Percentiles rank a stretch among this genome's conserved stretches.
Conservation (phyloP, 2,797 vertebrate species). For the Hafferia zeledoni region DNA sequence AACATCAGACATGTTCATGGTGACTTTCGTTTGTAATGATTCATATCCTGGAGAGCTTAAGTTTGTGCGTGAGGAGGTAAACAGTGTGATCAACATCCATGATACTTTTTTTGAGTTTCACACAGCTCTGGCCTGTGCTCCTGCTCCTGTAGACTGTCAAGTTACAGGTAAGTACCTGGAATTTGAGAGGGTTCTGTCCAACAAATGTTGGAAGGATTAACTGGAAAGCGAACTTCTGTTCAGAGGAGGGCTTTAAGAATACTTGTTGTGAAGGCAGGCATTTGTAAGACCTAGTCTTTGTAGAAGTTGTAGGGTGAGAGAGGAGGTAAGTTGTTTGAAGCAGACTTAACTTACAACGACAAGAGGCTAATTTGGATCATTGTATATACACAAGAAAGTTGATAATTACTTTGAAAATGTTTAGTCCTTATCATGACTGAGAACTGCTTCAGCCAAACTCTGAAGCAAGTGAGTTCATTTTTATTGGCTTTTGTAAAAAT, state of each 20-base stretch:
- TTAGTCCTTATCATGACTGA: not conserved
- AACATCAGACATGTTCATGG: slow-evolving; percentile 79
- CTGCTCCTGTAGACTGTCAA: slow-evolving; percentile 89
- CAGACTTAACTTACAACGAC: not conserved
- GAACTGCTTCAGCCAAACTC: not conserved
- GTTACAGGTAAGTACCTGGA: slow-evolving; percentile 81
- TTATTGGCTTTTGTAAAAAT: not conserved
- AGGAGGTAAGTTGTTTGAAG: not conserved
- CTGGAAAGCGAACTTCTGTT: not conserved
- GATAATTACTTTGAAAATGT: not conserved
- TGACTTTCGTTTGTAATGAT: slow-evolving; percentile 88
- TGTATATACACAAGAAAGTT: not conserved
- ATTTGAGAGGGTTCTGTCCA: not conserved
- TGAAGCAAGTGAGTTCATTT: not conserved
- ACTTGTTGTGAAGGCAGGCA: not conserved
- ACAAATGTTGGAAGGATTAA: not conserved
- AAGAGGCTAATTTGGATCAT: not conserved
- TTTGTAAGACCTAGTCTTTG: not conserved
- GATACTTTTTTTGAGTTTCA: slow-evolving; percentile 89
- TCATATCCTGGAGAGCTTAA: slow-evolving; percentile 77
- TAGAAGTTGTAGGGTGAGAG: not conserved
- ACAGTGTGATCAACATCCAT: slow-evolving; percentile 69
- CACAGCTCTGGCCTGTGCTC: slow-evolving; percentile 88
- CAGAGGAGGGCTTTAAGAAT: not conserved
- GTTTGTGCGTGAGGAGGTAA: slow-evolving; percentile 85